Evolutionary conservation across 2,888 invertebrate genomes (phyloP).

Genomic region (Hedychridium roseum): DNA sequence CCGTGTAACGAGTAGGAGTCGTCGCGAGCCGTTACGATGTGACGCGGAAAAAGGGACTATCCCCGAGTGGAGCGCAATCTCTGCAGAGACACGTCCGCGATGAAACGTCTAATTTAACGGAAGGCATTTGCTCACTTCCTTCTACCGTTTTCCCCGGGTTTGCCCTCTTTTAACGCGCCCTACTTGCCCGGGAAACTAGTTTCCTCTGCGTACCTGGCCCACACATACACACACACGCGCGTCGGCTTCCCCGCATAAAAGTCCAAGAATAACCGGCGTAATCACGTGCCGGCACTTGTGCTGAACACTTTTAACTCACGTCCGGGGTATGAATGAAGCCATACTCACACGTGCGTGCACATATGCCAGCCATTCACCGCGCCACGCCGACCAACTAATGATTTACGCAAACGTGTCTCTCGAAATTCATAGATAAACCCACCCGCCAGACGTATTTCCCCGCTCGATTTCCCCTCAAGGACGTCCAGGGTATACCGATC

Average conservation of each 20-base stretch:
- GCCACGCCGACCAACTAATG: conserved; percentile 17
- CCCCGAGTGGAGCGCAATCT: conserved; percentile 17
- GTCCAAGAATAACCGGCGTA: conserved; percentile 36
- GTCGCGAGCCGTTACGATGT: too few relatives aligned
- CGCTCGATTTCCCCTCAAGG: too few relatives aligned
- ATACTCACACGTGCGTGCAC: conserved; percentile 30
- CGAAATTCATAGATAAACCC: conserved; percentile 14
- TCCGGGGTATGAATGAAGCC: conserved; percentile 6
- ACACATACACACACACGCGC: too few relatives aligned
- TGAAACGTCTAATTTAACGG: conserved; percentile 25
- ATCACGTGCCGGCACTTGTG: conserved; percentile 40
- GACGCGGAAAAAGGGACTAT: conserved; percentile 5
- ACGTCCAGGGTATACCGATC: too few relatives aligned
- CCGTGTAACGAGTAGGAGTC: too few relatives aligned
- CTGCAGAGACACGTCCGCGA: conserved; percentile 11
- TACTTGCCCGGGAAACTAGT: conserved; percentile 17
- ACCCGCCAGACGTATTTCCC: too few relatives aligned
- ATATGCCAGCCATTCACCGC: conserved; percentile 32
- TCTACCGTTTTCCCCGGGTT: not conserved
- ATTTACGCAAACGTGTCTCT: conserved; percentile 26
- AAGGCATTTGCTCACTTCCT: conserved; percentile 12
- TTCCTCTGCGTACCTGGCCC: conserved; percentile 4
- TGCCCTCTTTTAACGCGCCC: conserved; percentile 11
- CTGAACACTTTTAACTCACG: conserved; percentile 35
- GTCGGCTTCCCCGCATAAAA: too few relatives aligned